A percentile compares a stretch with the other conserved stretches of the same genome.
Conservation (phyloP, 1,140 invertebrate species). For the Ditylenchus dipsaci region DNA sequence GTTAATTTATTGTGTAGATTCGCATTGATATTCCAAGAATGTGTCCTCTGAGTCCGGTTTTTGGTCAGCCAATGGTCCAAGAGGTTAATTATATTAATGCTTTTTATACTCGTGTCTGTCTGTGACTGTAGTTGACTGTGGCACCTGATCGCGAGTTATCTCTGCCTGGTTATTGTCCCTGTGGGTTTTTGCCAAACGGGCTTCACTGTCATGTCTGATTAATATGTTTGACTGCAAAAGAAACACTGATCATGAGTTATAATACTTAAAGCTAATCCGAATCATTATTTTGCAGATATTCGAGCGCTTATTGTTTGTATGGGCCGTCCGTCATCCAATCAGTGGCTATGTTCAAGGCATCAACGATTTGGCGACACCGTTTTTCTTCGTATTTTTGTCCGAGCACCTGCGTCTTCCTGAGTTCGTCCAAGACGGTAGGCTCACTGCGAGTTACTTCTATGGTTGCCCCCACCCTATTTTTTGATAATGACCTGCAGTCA, state of each 20-base stretch:
- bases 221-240: too few relatives aligned
- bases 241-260: conserved; percentile 15
- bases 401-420: conserved; percentile 68
- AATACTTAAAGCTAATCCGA: conserved; percentile 28
- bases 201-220: too few relatives aligned
- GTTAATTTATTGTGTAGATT: conserved; percentile 65
- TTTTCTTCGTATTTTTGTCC: conserved; percentile 96
- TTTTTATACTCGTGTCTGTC: too few relatives aligned
- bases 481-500: too few relatives aligned
- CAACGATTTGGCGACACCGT: conserved; percentile 95
- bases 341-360: conserved; percentile 98
- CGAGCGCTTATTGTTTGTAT: conserved; percentile 94
- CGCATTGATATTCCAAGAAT: conserved; percentile 93
- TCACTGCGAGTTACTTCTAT: too few relatives aligned
- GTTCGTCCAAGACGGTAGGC: conserved; percentile 62
- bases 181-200: too few relatives aligned
- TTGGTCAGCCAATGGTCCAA: conserved; percentile 85
- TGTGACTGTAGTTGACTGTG: too few relatives aligned
- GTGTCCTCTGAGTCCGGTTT: conserved; percentile 83
- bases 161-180: too few relatives aligned
- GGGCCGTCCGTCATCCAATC: conserved; percentile 95
- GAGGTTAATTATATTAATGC: conserved; percentile 57
- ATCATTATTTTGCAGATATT: conserved; percentile 72
- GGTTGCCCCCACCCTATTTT: too few relatives aligned
- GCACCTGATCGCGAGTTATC: too few relatives aligned